Evolutionary conservation across 2,113 vertebrate genomes (phyloP).

Genomic region (Thamnophis sirtalis): DNA sequence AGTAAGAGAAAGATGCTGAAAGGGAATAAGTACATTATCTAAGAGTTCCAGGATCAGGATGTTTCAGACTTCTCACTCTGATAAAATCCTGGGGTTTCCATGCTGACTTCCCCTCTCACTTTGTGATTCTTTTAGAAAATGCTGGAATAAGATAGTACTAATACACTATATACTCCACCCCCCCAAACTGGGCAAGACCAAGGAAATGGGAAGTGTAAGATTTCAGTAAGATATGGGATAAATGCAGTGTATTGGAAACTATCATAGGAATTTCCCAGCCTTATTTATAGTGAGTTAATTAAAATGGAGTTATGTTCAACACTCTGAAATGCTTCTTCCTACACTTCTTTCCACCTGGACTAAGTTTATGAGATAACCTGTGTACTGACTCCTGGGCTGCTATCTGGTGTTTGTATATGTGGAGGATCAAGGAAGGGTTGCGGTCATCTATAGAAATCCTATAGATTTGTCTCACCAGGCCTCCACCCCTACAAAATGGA

Average conservation of each 20-base stretch:
- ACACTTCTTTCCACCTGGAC: not conserved
- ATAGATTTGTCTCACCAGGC: not conserved
- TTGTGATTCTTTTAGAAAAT: not conserved
- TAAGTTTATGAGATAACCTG: not conserved
- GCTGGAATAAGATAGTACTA: not conserved
- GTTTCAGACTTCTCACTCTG: not conserved
- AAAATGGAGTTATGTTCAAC: not conserved
- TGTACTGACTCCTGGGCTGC: not conserved
- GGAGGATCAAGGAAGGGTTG: not conserved
- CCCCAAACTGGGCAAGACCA: not conserved
- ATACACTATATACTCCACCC: not conserved
- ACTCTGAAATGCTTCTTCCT: not conserved
- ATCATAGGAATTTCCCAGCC: not conserved
- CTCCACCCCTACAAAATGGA: not conserved
- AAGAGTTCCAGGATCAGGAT: not conserved
- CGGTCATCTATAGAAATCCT: not conserved
- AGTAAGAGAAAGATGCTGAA: not conserved
- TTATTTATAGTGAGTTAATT: not conserved
- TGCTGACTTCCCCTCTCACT: not conserved
- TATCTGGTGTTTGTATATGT: not conserved
- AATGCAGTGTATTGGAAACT: not conserved
- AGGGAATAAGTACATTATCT: not conserved
- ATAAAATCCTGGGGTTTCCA: not conserved
- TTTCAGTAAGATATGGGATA: not conserved
- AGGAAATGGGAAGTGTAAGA: not conserved